Evolutionary conservation across 2,797 vertebrate genomes (phyloP), one percentile per base, ranked within the genome.

Genomic region (Tapirus indicus): DNA sequence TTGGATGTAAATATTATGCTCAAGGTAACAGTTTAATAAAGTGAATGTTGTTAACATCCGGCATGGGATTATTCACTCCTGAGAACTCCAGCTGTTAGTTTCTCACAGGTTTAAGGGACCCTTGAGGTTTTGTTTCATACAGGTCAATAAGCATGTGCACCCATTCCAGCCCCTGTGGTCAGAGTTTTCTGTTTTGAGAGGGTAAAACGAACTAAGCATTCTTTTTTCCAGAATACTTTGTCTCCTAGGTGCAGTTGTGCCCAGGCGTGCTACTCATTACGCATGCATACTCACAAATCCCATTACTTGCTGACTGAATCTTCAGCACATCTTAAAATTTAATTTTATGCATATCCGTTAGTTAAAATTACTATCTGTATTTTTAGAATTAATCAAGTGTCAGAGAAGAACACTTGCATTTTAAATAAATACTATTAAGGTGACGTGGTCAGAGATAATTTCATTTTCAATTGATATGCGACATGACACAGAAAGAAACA

Each of bases 361-460:
- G 92, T 90, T 94, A 88, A 95, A 94, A 95, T 95, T 85, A 93
- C 35, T 41, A 27, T 68, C 35, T 93, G 47, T 56, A 0, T 80
- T 77, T 88, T 94, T 62, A 58, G 87, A 95, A 93, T 94, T 83
- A 88, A 95, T 86, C 78, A 90, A 72, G 49, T 71, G 41, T 41
- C 11, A 35, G 11, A 84, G 69, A 89, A 79, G 74, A 95, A 64
- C 41, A 62, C 60, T 86, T 41, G 79, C 91, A 85, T 94, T 93
- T 95, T 87, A 94, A 93, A 85, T 78, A 96, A 96, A 93, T 82
- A 38, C 88, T 86, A 71, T 83, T 56, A 89, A 95, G 69, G 47
- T 93, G 74, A 89, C 25, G 1, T 52, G 85, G 94, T 88, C 87
- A 62, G 83, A 93, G 95, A 93, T 93, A 75, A 95, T 97, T 95